Evolutionary conservation across 2,797 vertebrate species (phyloP), one percentile per base, ranked within the genome.

Genomic region (Peromyscus attwateri): DNA sequence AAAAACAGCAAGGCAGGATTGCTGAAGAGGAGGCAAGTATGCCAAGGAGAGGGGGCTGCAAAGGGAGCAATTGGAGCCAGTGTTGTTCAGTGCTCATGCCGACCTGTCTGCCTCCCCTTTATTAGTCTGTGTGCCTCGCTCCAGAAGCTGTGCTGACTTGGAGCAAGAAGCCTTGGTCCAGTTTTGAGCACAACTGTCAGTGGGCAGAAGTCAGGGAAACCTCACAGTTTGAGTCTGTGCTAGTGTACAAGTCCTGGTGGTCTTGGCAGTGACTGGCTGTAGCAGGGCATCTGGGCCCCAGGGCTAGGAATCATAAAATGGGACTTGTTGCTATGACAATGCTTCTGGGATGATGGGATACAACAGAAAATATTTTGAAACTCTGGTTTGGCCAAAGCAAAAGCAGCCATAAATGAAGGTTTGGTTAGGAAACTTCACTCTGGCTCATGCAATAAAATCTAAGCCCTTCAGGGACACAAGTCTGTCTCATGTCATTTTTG

Each of bases 291-390:
- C 1, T 23, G 31, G 76, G 49, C 17, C 31, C 3, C 4, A 9
- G 10, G 16, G 3, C 4, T 87, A 62, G 29, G 37, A 34, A 49
- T 90, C 5, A n/a, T 13, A 49, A 91, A 49, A 34, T 66, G 4
- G 34, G 81, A 46, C 87, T 90, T 37, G 43, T 95, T 96, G 62
- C 84, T 80, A 73, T 77, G 85, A 87, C 0, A 31, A 73, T 52
- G 9, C 17, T 79, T 83, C 66, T 89, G 79, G 23, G 12, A 85
- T 82, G 85, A 70, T 27, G 71, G 27, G 1, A 49, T 84, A 6
- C 92, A 66, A 87, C 9, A 25, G 83, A 68, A 91, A 96, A 81
- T 49, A 71, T 40, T 75, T 80, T 2, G 0, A 64, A 71, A 64
- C 27, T 2, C 73, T 52, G 57, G 60, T 84, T 92, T 64, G 19